A percentile compares a stretch with the other conserved stretches of the same genome.
Evolutionary conservation across 2,888 invertebrate genomes (phyloP).

Genomic region (Tetragonula carbonaria): DNA sequence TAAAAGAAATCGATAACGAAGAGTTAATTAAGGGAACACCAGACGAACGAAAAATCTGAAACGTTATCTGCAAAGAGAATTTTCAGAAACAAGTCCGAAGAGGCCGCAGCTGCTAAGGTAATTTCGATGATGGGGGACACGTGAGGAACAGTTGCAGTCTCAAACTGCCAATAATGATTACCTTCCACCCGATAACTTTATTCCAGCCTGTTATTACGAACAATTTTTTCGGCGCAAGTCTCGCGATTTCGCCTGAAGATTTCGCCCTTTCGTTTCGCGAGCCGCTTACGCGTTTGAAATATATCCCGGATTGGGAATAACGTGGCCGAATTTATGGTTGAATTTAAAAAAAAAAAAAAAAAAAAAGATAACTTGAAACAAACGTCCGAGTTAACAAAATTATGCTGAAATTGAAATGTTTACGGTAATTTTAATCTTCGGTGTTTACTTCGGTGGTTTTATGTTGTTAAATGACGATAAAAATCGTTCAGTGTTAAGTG

Average conservation of each 20-base stretch:
- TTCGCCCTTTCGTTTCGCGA: not conserved
- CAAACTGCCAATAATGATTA: constrained; percentile 34
- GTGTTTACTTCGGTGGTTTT: not conserved
- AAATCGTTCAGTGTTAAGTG: not conserved
- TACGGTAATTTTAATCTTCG: not conserved
- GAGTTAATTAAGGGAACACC: not conserved
- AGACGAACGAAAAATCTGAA: not conserved
- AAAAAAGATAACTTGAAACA: too few species aligned
- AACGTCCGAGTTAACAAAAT: not conserved
- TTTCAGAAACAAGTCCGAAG: not conserved
- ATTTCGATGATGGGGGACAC: constrained; percentile 10
- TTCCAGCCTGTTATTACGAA: constrained; percentile 31
- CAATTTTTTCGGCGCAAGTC: constrained; percentile 15
- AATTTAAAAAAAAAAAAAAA: not conserved
- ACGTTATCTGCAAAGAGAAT: not conserved
- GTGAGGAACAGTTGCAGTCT: constrained; percentile 10
- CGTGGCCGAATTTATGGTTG: not conserved
- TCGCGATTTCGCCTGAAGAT: not conserved
- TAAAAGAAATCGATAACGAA: not conserved
- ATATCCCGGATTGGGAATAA: constrained; percentile 12
- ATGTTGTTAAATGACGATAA: too few species aligned
- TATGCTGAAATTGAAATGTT: not conserved
- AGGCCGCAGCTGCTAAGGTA: not conserved
- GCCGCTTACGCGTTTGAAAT: not conserved
- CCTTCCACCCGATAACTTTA: constrained; percentile 23